phyloP scores from a whole-genome alignment of 1,140 invertebrate species.

The Maconellicoccus hirsutus region DNA sequence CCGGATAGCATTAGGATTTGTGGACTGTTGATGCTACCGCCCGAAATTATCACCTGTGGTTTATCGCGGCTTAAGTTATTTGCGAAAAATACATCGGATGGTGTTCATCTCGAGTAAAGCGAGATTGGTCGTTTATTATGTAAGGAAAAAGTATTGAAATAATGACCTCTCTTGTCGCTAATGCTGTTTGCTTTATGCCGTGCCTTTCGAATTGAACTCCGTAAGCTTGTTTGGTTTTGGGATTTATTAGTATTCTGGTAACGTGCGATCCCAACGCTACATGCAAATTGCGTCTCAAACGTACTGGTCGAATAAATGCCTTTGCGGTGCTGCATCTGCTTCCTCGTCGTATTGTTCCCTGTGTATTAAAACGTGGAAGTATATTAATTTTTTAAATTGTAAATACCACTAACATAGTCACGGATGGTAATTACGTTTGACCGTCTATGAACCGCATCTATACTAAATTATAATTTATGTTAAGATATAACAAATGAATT shows the following conservation, averaged over 20 bases:
- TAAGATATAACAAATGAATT: neutral
- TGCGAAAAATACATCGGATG: neutral
- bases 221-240: conserved; percentile 52
- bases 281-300: conserved; percentile 65
- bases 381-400: neutral
- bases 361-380: neutral
- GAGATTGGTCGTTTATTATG: neutral
- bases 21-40: conserved; percentile 65
- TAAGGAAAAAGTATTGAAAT: conserved; percentile 29
- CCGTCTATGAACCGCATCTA: neutral
- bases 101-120: too few relatives aligned
- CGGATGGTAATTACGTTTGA: neutral
- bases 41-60: conserved; percentile 50
- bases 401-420: neutral
- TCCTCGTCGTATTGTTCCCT: conserved; percentile 71
- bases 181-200: conserved; percentile 48
- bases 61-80: too few relatives aligned
- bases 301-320: conserved; percentile 69
- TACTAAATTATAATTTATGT: neutral
- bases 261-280: conserved; percentile 64
- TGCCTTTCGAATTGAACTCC: conserved; percentile 63
- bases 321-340: conserved; percentile 80
- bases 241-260: conserved; percentile 56
- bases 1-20: conserved; percentile 80
- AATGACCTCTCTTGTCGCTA: conserved; percentile 56